Evolutionary conservation across 1,140 invertebrate species (phyloP).

Genomic region (Trigoniulus corallinus): DNA sequence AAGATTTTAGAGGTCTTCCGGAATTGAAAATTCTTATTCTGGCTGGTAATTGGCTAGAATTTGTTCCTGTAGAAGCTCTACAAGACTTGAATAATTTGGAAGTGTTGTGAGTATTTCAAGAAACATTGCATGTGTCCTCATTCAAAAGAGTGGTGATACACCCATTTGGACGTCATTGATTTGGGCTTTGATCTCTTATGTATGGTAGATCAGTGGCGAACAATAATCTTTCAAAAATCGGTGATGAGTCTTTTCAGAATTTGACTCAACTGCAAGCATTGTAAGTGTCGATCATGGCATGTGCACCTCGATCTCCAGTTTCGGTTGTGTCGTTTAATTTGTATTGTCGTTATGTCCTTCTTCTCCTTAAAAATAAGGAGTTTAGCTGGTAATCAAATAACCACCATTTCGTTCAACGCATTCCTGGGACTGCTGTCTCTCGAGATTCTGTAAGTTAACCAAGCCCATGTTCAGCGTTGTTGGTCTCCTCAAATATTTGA

Average conservation of each 20-base stretch:
- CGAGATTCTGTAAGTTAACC: not conserved
- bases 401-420: not conserved
- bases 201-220: conserved; percentile 41
- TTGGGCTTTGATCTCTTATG: conserved; percentile 18
- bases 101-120: conserved; percentile 47
- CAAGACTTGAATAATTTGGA: conserved; percentile 41
- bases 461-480: conserved; percentile 8
- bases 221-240: conserved; percentile 47
- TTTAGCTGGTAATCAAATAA: not conserved
- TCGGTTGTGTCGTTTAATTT: not conserved
- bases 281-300: conserved; percentile 35
- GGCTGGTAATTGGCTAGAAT: conserved; percentile 45
- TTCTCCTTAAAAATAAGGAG: not conserved
- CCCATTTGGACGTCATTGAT: not conserved
- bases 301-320: not conserved
- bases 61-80: conserved; percentile 44
- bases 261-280: conserved; percentile 46
- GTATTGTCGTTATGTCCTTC: too few relatives aligned
- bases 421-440: not conserved
- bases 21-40: conserved; percentile 31
- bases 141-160: too few relatives aligned
- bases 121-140: not conserved
- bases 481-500: not conserved
- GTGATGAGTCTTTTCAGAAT: conserved; percentile 43
- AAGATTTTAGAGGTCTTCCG: conserved; percentile 18